These are phyloP conservation scores for Thera obeliscata DNA, from an alignment of 2,888 invertebrate genomes.

Conservation along the genomic window DNA sequence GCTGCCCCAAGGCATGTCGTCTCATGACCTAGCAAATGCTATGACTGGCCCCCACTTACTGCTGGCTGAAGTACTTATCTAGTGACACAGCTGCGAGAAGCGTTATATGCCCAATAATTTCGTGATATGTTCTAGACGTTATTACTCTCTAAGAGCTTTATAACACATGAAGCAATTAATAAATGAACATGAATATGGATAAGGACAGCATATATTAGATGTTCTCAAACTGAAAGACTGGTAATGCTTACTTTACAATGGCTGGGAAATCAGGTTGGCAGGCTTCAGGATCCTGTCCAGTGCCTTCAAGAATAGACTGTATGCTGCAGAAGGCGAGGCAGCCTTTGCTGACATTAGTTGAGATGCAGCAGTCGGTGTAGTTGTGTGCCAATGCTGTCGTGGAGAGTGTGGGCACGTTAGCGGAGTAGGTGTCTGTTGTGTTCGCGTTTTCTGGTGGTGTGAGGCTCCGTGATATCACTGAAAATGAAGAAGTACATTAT, in stretches of 20 bases:
- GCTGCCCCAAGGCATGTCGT: no score
- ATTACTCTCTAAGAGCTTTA: no score
- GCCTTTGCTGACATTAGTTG: conserved; percentile 87
- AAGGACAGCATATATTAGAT: no score
- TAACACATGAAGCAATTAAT: no score
- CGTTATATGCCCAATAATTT: no score
- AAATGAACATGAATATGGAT: no score
- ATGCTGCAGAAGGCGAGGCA: conserved; percentile 94
- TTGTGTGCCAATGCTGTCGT: conserved; percentile 86
- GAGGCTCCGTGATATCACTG: conserved; percentile 86
- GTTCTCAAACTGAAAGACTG: no score
- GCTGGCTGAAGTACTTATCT: no score
- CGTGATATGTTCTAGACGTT: no score
- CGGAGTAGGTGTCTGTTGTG: conserved; percentile 75
- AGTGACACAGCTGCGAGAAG: no score
- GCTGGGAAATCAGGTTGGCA: conserved; percentile 92
- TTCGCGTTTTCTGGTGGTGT: conserved; percentile 85
- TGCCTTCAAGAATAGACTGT: conserved; percentile 90
- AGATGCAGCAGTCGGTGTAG: conserved; percentile 91
- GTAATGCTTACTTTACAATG: conserved; percentile 86
- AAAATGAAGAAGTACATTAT: conserved; percentile 43
- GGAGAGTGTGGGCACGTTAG: conserved; percentile 69
- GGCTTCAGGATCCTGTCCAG: conserved; percentile 91
- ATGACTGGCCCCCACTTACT: no score
- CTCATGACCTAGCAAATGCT: no score